Evolutionary conservation across 2,113 vertebrate species (phyloP).

Genomic region (Ornithorhynchus anatinus): DNA sequence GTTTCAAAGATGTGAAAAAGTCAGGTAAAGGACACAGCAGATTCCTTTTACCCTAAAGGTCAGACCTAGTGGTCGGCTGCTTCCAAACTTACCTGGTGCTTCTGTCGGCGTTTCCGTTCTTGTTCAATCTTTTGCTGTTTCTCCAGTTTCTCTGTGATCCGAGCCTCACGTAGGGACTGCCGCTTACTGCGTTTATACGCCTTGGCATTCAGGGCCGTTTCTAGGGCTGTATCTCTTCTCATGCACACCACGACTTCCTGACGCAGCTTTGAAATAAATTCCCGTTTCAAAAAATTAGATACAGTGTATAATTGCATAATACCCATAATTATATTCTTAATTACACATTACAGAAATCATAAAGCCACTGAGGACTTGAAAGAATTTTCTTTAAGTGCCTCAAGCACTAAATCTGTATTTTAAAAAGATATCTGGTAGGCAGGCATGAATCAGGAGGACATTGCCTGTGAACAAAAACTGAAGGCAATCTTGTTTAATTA

Average conservation of each 20-base stretch:
- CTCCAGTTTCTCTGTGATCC: conserved; percentile 97
- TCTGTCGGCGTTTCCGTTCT: conserved; percentile 93
- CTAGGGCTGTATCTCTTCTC: conserved; percentile 92
- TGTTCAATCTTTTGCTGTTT: conserved; percentile 99
- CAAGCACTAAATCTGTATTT: accelerated
- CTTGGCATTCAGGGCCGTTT: conserved; percentile 94
- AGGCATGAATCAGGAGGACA: accelerated
- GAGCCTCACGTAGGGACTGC: conserved; percentile 91
- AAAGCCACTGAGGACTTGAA: neutral
- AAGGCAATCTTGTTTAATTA: too few species aligned
- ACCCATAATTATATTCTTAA: neutral
- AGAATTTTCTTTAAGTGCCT: neutral
- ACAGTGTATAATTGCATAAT: accelerated
- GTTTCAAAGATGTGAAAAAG: neutral
- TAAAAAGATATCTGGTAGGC: accelerated
- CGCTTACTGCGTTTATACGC: conserved; percentile 98
- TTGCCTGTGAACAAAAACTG: neutral
- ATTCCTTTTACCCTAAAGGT: neutral
- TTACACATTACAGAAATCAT: neutral
- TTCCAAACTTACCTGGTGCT: conserved; percentile 85
- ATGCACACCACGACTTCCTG: conserved; percentile 98
- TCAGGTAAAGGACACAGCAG: neutral
- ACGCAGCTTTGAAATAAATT: conserved; percentile 73
- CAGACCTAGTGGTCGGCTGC: neutral
- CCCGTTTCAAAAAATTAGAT: neutral